These are phyloP conservation scores for Chitala chitala DNA, from an alignment of 2,113 vertebrate species.

Conservation along the genomic window DNA sequence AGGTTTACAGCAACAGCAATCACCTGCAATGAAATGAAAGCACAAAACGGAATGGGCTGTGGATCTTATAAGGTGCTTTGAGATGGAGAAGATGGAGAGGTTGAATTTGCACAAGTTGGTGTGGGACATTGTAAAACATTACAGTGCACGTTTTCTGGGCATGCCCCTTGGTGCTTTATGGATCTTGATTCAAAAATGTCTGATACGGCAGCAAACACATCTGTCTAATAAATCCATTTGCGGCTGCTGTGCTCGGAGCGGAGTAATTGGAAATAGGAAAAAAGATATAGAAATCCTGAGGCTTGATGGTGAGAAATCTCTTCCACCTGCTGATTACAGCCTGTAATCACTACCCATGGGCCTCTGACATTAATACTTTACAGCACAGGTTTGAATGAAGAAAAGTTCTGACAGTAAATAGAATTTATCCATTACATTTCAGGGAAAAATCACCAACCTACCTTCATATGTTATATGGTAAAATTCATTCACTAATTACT, in stretches of 20 bases:
- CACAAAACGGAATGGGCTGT: neutral
- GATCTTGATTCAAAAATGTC: neutral
- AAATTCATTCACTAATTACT: no score
- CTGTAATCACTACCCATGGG: neutral
- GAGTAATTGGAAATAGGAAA: conserved; percentile 6
- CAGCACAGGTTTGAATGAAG: neutral
- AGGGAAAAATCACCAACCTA: neutral
- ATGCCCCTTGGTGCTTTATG: neutral
- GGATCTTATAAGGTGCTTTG: neutral
- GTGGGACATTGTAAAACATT: neutral
- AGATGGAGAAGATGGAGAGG: neutral
- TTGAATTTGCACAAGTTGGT: neutral
- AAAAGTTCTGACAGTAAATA: neutral
- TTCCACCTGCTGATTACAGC: neutral
- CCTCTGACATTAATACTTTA: conserved; percentile 1
- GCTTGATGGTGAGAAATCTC: neutral
- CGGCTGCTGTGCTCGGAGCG: neutral
- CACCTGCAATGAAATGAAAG: neutral
- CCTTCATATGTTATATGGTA: neutral
- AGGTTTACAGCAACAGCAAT: no score
- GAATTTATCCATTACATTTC: conserved; percentile 10
- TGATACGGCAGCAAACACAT: neutral
- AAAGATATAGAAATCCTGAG: neutral
- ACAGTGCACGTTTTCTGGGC: conserved; percentile 6
- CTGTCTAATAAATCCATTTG: neutral